phyloP scores from a whole-genome alignment of 2,113 vertebrate genomes.

The Melanostigma gelatinosum region DNA sequence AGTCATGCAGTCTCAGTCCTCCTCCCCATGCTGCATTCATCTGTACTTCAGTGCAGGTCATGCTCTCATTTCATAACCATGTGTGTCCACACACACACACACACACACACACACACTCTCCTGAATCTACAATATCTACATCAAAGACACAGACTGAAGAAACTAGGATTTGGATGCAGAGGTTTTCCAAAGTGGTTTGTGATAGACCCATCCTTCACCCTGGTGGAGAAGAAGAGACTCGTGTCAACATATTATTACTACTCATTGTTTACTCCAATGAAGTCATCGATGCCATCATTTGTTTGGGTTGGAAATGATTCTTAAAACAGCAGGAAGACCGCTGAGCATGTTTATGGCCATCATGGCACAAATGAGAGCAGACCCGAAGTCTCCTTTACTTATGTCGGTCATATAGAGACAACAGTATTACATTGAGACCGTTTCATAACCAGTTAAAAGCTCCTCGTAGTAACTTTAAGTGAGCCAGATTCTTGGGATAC shows the following conservation, averaged over 20 bases:
- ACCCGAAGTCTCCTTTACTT: no score
- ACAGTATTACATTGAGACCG: no score
- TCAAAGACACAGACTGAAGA: slow-evolving; percentile 41
- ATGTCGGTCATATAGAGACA: no score
- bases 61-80: slow-evolving; percentile 28
- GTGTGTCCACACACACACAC: slow-evolving; percentile 16
- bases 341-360: no score
- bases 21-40: slow-evolving; percentile 31
- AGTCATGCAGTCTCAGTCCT: slow-evolving; percentile 21
- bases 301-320: not conserved
- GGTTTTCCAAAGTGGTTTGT: slow-evolving; percentile 93
- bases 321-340: not conserved
- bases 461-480: not conserved
- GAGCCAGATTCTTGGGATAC: not conserved
- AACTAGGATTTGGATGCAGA: slow-evolving; percentile 75
- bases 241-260: not conserved
- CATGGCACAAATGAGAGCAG: not conserved
- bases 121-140: slow-evolving; percentile 50
- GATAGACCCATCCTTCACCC: slow-evolving; percentile 96
- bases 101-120: slow-evolving; percentile 24
- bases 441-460: not conserved
- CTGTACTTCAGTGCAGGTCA: slow-evolving; percentile 55
- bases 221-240: slow-evolving; percentile 60
- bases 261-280: not conserved
- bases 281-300: not conserved